Evolutionary conservation across 53 echinoderm and acorn worm genomes (phyloP).

Genomic region (Pentamera pediparva): DNA sequence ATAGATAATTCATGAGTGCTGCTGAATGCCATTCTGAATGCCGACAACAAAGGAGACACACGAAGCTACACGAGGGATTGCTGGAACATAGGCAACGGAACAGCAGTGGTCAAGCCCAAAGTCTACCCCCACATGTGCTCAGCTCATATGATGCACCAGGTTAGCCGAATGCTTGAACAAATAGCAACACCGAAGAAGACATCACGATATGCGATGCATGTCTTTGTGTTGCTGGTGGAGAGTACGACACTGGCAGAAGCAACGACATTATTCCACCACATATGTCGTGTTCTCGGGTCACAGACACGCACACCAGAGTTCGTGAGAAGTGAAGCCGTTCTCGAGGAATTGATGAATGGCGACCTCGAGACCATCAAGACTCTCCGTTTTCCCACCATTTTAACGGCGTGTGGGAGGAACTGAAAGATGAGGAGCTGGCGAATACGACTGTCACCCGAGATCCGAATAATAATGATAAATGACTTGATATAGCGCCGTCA

Average conservation of each 20-base stretch:
- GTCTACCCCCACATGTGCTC: conserved; percentile 26
- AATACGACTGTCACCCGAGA: too few species aligned
- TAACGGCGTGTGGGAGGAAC: not conserved
- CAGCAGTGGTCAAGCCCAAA: not conserved
- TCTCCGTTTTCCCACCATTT: conserved; percentile 10
- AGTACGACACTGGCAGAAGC: not conserved
- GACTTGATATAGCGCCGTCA: too few species aligned
- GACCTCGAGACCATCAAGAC: too few species aligned
- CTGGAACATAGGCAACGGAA: not conserved
- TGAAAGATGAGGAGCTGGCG: not conserved
- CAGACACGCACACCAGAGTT: not conserved
- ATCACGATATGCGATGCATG: not conserved
- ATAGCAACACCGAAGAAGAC: not conserved
- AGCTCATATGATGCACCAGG: not conserved
- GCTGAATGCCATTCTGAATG: not conserved
- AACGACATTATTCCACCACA: not conserved
- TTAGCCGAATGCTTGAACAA: not conserved
- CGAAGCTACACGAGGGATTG: not conserved
- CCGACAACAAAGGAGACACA: not conserved
- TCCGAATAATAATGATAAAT: too few species aligned
- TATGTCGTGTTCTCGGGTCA: not conserved
- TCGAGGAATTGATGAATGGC: not conserved
- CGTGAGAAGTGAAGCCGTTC: not conserved
- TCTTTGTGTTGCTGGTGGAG: not conserved
- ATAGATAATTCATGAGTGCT: conserved; percentile 13